Base-by-base conservation (phyloP, 2,113 vertebrate species). In the Colinus virginianus region DNA sequence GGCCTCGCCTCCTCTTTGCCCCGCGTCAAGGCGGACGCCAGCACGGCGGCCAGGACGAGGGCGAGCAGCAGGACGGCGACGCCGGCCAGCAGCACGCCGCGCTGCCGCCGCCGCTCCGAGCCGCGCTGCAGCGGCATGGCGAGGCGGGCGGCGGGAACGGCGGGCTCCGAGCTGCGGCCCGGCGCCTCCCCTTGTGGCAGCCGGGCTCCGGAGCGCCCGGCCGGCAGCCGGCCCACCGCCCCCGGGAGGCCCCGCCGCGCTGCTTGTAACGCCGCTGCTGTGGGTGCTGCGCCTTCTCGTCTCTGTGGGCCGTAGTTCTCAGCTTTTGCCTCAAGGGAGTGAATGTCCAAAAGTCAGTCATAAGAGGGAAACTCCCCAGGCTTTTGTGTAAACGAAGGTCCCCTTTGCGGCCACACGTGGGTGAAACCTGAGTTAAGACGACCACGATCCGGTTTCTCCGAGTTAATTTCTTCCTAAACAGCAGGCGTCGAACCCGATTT, bases 31-130 rank as follows among this genome's bases (percentile, higher is more conserved):
- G 82, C 22, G 1, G 91, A 88, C 7, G 86, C 76, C 75, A 95
- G 45, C 79, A 95, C 78, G 21, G 91, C 43, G 6, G 90, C 87
- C 23, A 94, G 85, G 15, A 84, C 28, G 3, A 70, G 19, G 10
- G 63, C 19, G 19, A 48, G 61, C 58, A 96, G 62, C 80, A 90
- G 74, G 7, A 97, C 42, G 15, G 38, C 53, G 4, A 96, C 72
- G 3, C 93, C 71, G 30, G 81, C 17, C 63, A 95, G 61, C 1
- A 97, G 87, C 12, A 91, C 25, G 1, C 42, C 89, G 20, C 81
- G 90, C 75, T 78, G 88, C 56, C 83, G 68, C 4, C 7, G 9
- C 3, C 90, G 69, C 58, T 16, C 53, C 53, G 53, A 55, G 53
- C 53, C 16, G 53, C 53, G 28, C 28, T 30, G 53, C 30, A 28